Evolutionary conservation across 2,113 vertebrate species (phyloP).

Genomic region (Pseudorasbora parva): DNA sequence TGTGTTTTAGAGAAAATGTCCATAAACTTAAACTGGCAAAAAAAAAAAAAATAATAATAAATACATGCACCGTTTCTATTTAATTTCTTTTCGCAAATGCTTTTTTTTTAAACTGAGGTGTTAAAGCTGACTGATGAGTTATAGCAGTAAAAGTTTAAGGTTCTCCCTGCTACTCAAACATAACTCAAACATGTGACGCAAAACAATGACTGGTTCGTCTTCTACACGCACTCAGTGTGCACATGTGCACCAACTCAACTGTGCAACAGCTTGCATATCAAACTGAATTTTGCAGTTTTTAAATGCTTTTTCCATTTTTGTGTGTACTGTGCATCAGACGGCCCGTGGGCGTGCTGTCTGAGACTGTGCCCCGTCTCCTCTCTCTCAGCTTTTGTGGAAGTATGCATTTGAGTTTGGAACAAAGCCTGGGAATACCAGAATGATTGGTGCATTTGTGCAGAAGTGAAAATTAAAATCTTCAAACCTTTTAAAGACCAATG

Average conservation of each 20-base stretch:
- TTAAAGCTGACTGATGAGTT: no score
- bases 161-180: background rate
- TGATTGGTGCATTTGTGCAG: background rate
- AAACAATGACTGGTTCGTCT: background rate
- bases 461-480: background rate
- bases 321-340: constrained; percentile 30
- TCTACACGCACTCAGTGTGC: background rate
- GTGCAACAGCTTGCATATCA: background rate
- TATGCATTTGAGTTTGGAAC: background rate
- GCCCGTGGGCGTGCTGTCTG: constrained; percentile 24
- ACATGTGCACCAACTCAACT: background rate
- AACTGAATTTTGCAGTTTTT: background rate
- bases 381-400: constrained; percentile 25
- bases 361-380: constrained; percentile 9
- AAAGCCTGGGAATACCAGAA: constrained; percentile 25
- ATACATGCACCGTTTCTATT: no score
- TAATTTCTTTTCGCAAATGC: no score
- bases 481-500: background rate
- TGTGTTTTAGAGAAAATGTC: no score
- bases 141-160: background rate
- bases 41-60: no score
- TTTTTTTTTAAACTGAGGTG: no score
- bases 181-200: background rate
- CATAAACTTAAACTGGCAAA: no score
- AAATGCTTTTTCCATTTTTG: background rate